Conservation (phyloP, 1,140 invertebrate species). For the Cydia strobilella region DNA sequence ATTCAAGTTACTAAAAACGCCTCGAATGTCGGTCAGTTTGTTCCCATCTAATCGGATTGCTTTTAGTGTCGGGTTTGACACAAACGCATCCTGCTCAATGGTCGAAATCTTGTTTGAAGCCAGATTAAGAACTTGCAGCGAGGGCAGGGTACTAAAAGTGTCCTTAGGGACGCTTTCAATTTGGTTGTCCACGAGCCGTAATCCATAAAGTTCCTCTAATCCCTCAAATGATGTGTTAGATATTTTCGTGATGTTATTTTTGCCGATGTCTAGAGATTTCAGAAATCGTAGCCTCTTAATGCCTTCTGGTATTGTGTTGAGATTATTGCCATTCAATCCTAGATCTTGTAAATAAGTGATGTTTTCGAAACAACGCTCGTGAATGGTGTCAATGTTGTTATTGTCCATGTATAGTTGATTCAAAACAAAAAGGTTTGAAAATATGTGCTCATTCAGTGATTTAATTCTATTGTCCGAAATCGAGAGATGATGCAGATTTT, state of each 20-base stretch:
- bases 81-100: conserved; percentile 85
- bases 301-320: conserved; percentile 86
- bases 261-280: conserved; percentile 89
- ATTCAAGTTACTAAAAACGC: conserved; percentile 84
- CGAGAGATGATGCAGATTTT: conserved; percentile 87
- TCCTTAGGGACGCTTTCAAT: conserved; percentile 84
- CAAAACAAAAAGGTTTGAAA: conserved; percentile 87
- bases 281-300: conserved; percentile 85
- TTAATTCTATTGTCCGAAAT: conserved; percentile 87
- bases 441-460: conserved; percentile 85
- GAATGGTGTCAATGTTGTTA: conserved; percentile 85
- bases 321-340: conserved; percentile 87
- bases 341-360: conserved; percentile 89
- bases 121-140: conserved; percentile 85
- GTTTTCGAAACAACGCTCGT: conserved; percentile 88
- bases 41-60: conserved; percentile 86
- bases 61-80: conserved; percentile 83
- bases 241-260: conserved; percentile 85
- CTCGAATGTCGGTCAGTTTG: conserved; percentile 84
- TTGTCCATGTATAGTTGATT: conserved; percentile 87
- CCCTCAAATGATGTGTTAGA: conserved; percentile 83
- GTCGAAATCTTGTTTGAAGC: conserved; percentile 85
- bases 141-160: conserved; percentile 84
- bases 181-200: conserved; percentile 84
- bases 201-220: conserved; percentile 83